Evolutionary conservation across 1,140 invertebrate genomes (phyloP), one percentile per base, ranked within the genome.

Genomic region (Venturia canescens): DNA sequence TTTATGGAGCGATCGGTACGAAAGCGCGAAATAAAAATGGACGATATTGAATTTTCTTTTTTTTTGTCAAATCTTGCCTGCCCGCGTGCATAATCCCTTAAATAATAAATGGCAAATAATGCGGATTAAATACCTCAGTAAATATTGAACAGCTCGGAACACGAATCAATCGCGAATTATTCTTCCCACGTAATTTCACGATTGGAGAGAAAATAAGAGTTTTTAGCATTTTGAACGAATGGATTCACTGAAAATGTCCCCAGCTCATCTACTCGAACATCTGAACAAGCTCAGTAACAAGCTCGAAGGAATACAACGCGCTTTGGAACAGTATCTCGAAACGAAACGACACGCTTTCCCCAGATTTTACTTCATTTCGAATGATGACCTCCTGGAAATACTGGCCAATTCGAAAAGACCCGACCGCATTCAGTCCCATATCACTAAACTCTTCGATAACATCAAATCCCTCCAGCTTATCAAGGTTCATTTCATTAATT

Each of bases 321-420:
- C 95, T 71, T 88, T 98, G 84, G 95, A 97, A 93, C 93, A 93
- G 90, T 98, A 97, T 90, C 91, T 98, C 80, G 97, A 98, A 92
- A 95, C 95, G 0, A 98, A 98, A 88, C 90, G 97, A 53, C 94
- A 96, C 86, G 87, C 96, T 70, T 98, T 98, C 92, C 97, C 97
- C 71, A 89, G 95, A 84, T 96, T 97, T 89, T 98, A 97, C 92
- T 98, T 98, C 86, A 95, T 98, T 84, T 97, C 97, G 7, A 97
- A 98, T 90, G 96, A 97, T 89, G 96, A 97, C 89, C 91, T 97
- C 29, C 90, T 98, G 9, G 96, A 97, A 90, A 97, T 98, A 87
- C 91, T 98, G 50, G 95, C 94, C 5, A 95, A 97, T 89, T 95
- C 96, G 3, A 97, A 95, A 86, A 95, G 95, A 85, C 97, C 96